Conservation (phyloP, 1,140 invertebrate genomes). For the Papilio polytes region DNA sequence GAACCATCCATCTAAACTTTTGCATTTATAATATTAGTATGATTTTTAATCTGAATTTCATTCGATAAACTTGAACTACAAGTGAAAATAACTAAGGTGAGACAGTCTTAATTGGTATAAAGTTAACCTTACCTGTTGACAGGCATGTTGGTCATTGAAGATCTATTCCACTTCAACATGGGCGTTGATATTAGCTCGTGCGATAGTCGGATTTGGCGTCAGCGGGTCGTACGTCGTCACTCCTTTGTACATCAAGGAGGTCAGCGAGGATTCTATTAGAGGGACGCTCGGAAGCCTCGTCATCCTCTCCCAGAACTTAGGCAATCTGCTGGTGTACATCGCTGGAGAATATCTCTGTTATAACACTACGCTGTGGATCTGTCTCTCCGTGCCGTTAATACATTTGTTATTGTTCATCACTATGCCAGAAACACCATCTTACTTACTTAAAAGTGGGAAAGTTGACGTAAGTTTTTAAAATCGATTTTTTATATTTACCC, state of each 20-base stretch:
- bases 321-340: slow-evolving; percentile 70
- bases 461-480: slow-evolving; percentile 59
- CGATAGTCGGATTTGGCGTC: slow-evolving; percentile 65
- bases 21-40: no score
- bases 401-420: slow-evolving; percentile 66
- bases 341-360: slow-evolving; percentile 73
- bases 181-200: slow-evolving; percentile 71
- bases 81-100: no score
- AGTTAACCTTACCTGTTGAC: slow-evolving; percentile 40
- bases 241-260: slow-evolving; percentile 75
- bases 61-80: no score
- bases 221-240: slow-evolving; percentile 73
- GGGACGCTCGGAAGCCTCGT: slow-evolving; percentile 71
- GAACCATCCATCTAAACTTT: no score
- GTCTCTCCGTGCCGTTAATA: slow-evolving; percentile 65
- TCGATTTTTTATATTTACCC: no score
- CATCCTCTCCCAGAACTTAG: slow-evolving; percentile 70
- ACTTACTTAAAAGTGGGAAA: slow-evolving; percentile 70
- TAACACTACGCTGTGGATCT: slow-evolving; percentile 67
- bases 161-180: slow-evolving; percentile 72
- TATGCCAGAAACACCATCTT: slow-evolving; percentile 76
- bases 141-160: slow-evolving; percentile 73
- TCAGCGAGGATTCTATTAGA: slow-evolving; percentile 72
- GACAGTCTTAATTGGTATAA: neutral
- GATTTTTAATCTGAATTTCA: no score